phyloP scores from a whole-genome alignment of 2,888 invertebrate species.

The Notodonta dromedarius region DNA sequence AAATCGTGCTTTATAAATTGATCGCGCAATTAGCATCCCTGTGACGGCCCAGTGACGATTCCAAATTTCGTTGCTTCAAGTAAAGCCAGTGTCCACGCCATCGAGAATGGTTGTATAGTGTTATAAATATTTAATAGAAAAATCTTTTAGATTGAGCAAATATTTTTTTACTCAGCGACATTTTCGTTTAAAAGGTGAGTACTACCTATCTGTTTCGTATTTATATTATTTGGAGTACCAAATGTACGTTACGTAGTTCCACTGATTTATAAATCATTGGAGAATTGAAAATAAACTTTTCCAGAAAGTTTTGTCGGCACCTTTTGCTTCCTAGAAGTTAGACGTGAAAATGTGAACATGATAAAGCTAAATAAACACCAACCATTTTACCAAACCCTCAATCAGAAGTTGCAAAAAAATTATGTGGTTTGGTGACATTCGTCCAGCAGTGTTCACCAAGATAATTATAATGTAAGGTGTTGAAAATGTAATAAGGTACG shows the following conservation, averaged over 20 bases:
- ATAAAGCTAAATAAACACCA: neutral
- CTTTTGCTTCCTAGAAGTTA: neutral
- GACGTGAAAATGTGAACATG: too few relatives aligned
- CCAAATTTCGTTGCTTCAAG: slow-evolving; percentile 39
- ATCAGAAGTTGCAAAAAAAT: too few relatives aligned
- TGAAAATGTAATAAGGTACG: too few relatives aligned
- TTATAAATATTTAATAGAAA: neutral
- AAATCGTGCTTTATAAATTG: slow-evolving; percentile 70
- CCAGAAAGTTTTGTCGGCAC: neutral
- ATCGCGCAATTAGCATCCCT: slow-evolving; percentile 59
- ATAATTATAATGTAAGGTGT: too few relatives aligned
- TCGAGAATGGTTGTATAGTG: slow-evolving; percentile 27
- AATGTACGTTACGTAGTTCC: neutral
- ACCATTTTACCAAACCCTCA: too few relatives aligned
- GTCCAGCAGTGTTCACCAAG: too few relatives aligned
- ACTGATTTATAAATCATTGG: neutral
- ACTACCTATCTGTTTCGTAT: neutral
- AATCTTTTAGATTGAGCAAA: neutral
- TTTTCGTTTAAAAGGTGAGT: neutral
- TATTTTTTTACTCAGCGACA: neutral
- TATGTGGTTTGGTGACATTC: too few relatives aligned
- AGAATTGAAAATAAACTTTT: neutral
- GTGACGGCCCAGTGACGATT: slow-evolving; percentile 38
- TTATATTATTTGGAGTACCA: neutral
- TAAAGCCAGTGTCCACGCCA: slow-evolving; percentile 36